A percentile compares a stretch with the other conserved stretches of the same genome.
Evolutionary conservation across 2,888 invertebrate species (phyloP).

Genomic region (Empis livida): DNA sequence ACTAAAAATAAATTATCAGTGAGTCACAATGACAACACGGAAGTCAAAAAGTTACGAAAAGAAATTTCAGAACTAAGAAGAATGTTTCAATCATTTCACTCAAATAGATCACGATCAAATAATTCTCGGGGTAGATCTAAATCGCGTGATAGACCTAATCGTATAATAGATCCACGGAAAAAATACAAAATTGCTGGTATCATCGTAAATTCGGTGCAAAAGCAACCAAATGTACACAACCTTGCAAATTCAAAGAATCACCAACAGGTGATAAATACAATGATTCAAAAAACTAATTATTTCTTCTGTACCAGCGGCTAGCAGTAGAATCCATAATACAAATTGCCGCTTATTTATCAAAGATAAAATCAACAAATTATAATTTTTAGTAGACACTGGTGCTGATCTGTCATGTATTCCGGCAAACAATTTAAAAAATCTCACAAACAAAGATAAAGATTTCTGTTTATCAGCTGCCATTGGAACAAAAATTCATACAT

Average conservation of each 20-base stretch:
- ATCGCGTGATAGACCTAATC: too few species aligned
- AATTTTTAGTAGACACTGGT: conserved; percentile 1
- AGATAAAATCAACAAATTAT: conserved; percentile 2
- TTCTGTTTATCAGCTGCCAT: not conserved
- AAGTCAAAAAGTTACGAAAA: too few species aligned
- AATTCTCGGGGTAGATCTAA: too few species aligned
- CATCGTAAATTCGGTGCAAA: not conserved
- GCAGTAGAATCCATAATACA: not conserved
- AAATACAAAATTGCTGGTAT: not conserved
- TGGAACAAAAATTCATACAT: conserved; percentile 1
- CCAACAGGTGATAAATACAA: not conserved
- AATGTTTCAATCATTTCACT: too few species aligned
- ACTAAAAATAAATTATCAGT: too few species aligned
- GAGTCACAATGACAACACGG: too few species aligned
- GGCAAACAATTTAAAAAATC: too few species aligned
- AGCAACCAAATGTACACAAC: not conserved
- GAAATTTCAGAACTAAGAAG: too few species aligned
- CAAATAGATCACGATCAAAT: too few species aligned
- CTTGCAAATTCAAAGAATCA: not conserved
- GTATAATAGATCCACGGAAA: not conserved
- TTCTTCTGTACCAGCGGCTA: conserved; percentile 5
- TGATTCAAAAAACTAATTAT: conserved; percentile 1
- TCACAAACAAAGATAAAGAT: not conserved
- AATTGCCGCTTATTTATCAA: conserved; percentile 4
- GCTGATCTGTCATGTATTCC: not conserved